These are phyloP conservation scores for Microtus ochrogaster DNA, from an alignment of 2,113 vertebrate species.

Conservation along the genomic window DNA sequence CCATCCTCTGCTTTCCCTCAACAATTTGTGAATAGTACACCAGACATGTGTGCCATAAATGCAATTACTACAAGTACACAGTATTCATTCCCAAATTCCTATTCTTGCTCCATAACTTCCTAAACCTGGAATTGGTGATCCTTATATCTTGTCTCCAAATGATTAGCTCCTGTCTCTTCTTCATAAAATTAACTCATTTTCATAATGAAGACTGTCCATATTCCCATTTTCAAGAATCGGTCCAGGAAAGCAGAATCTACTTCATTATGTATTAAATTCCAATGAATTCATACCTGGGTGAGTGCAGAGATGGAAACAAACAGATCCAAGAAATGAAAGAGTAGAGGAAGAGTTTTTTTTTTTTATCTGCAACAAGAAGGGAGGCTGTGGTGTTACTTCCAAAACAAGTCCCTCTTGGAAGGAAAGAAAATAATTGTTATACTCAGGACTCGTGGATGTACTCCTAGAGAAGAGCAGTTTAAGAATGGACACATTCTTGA, in stretches of 20 bases:
- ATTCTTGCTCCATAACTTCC: neutral
- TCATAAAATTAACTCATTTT: neutral
- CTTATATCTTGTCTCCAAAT: neutral
- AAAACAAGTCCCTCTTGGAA: neutral
- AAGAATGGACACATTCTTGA: neutral
- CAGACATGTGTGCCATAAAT: neutral
- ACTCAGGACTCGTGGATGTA: neutral
- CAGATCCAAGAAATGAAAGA: neutral
- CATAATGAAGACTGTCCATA: neutral
- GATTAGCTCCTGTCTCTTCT: neutral
- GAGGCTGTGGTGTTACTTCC: neutral
- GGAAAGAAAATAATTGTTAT: too few species aligned
- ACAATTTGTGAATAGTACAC: neutral
- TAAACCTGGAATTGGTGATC: neutral
- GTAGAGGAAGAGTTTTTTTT: neutral
- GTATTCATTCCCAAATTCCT: neutral
- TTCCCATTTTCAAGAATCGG: neutral
- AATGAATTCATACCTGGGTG: neutral
- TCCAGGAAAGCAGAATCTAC: neutral
- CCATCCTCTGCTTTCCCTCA: neutral
- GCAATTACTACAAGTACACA: neutral
- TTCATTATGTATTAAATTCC: neutral
- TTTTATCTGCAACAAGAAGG: neutral
- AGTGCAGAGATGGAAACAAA: neutral
- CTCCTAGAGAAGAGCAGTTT: neutral